These are phyloP conservation scores for Heliconius ismenius DNA, from an alignment of 2,888 invertebrate genomes.

Conservation along the genomic window DNA sequence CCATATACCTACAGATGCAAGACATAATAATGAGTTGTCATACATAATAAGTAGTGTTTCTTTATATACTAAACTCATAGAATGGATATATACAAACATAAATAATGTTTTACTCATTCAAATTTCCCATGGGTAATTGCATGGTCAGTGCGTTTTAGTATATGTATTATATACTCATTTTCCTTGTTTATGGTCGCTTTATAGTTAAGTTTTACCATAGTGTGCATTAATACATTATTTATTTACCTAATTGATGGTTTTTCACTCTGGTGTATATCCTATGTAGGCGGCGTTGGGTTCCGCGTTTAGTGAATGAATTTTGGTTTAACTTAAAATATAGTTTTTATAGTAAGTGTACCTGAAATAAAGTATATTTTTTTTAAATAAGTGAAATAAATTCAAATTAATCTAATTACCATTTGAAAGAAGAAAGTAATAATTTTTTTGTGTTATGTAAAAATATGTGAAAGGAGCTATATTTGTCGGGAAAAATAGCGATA, in stretches of 20 bases:
- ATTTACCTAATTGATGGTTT: neutral
- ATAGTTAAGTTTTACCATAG: neutral
- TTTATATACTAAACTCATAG: neutral
- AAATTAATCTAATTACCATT: no score
- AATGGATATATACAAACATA: neutral
- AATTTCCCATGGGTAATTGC: conserved; percentile 19
- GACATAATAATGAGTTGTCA: neutral
- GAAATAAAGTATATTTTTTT: no score
- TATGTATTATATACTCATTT: neutral
- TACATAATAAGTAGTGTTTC: neutral
- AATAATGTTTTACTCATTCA: neutral
- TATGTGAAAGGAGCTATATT: no score
- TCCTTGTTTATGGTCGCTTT: conserved; percentile 1
- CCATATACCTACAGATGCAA: no score
- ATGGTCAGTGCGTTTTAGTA: neutral
- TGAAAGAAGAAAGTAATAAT: no score
- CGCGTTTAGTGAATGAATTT: no score
- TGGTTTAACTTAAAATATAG: no score
- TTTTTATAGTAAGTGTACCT: no score
- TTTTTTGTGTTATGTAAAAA: no score
- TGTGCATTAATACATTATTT: neutral
- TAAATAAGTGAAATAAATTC: no score
- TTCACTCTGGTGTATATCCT: neutral
- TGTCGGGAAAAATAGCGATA: no score
- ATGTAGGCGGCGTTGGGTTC: no score